These are phyloP conservation scores for Camponotus floridanus DNA, from an alignment of 1,140 invertebrate species.

Conservation along the genomic window DNA sequence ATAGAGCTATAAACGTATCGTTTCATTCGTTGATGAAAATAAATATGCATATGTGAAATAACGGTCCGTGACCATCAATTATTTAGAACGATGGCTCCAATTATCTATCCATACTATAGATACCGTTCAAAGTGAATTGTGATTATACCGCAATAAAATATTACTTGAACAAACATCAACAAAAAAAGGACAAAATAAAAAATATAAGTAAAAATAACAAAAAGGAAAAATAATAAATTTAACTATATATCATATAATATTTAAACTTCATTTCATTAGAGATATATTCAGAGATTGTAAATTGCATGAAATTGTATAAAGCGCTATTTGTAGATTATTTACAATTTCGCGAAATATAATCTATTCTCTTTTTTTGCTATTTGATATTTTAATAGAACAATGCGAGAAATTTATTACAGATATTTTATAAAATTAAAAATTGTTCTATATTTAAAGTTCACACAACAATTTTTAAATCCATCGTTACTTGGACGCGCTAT, in stretches of 20 bases:
- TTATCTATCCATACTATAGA: conserved; percentile 65
- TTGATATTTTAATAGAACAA: not conserved
- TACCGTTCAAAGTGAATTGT: conserved; percentile 58
- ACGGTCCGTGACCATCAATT: conserved; percentile 68
- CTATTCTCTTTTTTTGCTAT: not conserved
- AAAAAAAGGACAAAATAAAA: conserved; percentile 24
- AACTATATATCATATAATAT: not conserved
- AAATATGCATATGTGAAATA: conserved; percentile 45
- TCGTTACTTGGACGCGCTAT: not conserved
- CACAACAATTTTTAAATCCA: conserved; percentile 3
- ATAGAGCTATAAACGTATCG: not conserved
- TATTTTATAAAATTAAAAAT: not conserved
- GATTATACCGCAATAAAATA: conserved; percentile 72
- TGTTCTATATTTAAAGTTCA: not conserved
- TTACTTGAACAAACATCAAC: conserved; percentile 65
- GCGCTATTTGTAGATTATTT: not conserved
- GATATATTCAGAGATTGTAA: not conserved
- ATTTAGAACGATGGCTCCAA: conserved; percentile 73
- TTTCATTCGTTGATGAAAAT: conserved; percentile 40
- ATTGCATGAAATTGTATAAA: not conserved
- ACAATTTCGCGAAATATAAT: not conserved
- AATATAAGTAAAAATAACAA: not conserved
- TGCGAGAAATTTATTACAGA: not conserved
- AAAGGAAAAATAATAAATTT: not conserved
- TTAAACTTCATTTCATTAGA: not conserved